Percentiles rank a stretch among this genome's conserved stretches.
Evolutionary conservation across 1,140 invertebrate species (phyloP).

Genomic region (Anadara kagoshimensis): DNA sequence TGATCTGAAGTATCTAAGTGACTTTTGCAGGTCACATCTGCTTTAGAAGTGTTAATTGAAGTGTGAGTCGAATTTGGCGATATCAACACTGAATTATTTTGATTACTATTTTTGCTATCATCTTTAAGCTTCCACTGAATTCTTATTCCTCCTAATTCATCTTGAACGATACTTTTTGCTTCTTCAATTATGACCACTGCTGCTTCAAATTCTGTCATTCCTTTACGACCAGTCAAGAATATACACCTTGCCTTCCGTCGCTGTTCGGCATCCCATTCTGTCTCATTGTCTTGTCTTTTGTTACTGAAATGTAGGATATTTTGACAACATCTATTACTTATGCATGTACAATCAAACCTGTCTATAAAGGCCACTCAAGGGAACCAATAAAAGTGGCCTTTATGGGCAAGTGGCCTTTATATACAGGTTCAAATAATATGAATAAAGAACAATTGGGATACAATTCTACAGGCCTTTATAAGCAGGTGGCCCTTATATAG

Average conservation of each 20-base stretch:
- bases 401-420: too few relatives aligned
- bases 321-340: neutral
- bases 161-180: conserved; percentile 78
- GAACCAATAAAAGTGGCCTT: too few relatives aligned
- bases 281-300: conserved; percentile 83
- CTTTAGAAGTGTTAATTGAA: too few relatives aligned
- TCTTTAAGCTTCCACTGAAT: conserved; percentile 55
- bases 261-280: conserved; percentile 80
- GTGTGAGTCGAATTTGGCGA: too few relatives aligned
- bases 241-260: conserved; percentile 78
- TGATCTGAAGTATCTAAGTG: too few relatives aligned
- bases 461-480: too few relatives aligned
- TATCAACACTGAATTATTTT: neutral
- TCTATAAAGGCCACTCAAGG: too few relatives aligned
- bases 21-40: too few relatives aligned
- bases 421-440: too few relatives aligned
- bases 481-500: too few relatives aligned
- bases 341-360: too few relatives aligned
- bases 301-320: conserved; percentile 73
- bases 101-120: neutral
- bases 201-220: conserved; percentile 87
- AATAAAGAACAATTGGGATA: too few relatives aligned
- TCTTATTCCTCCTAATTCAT: conserved; percentile 67
- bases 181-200: conserved; percentile 86
- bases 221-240: conserved; percentile 88